Percentiles rank a stretch among this genome's conserved stretches.
Conservation (phyloP, 1,140 invertebrate species). For the Aphis craccivora region DNA sequence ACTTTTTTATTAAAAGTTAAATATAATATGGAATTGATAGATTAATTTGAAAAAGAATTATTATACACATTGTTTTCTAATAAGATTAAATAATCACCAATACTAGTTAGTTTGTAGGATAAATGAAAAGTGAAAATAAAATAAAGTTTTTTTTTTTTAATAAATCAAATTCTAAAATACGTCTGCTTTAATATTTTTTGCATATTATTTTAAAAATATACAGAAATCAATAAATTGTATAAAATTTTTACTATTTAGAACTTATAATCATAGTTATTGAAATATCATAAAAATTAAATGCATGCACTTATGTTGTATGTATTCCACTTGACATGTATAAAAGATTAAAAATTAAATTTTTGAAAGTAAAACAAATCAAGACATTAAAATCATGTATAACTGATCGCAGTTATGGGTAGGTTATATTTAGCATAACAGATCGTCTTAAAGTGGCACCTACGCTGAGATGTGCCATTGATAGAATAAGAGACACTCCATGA, state of each 20-base stretch:
- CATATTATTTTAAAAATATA: too few relatives aligned
- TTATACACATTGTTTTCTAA: not conserved
- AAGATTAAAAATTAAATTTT: not conserved
- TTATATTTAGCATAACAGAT: not conserved
- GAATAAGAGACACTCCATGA: not conserved
- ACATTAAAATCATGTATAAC: not conserved
- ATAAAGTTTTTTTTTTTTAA: not conserved
- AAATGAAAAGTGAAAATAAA: not conserved
- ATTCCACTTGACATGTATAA: too few relatives aligned
- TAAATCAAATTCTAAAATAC: not conserved
- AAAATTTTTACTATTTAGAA: too few relatives aligned
- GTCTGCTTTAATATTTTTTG: too few relatives aligned
- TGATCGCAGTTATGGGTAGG: not conserved
- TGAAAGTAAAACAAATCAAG: not conserved
- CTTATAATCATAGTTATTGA: too few relatives aligned
- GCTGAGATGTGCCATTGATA: not conserved
- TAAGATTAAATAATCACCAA: not conserved
- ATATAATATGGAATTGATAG: not conserved
- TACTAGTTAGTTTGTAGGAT: not conserved
- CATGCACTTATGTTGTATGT: too few relatives aligned
- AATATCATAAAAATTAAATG: too few relatives aligned
- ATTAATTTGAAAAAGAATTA: not conserved
- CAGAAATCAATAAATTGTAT: too few relatives aligned
- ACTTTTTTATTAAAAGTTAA: conserved; percentile 8
- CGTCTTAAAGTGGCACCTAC: not conserved